Evolutionary conservation across 1,140 invertebrate genomes (phyloP).

Genomic region (Caenorhabditis latens): DNA sequence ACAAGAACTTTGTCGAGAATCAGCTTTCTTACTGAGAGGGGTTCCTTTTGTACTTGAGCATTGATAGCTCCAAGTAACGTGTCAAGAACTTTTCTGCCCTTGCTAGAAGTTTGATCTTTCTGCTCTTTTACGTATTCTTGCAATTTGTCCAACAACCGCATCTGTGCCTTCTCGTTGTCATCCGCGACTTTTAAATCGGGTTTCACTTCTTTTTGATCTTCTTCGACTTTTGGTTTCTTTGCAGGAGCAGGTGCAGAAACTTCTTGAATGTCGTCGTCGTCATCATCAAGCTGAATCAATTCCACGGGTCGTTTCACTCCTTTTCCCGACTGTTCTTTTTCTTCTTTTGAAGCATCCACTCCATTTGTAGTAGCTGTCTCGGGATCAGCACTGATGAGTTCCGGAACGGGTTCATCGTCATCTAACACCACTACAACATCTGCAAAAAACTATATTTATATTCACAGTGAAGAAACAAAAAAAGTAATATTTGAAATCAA

Average conservation of each 20-base stretch:
- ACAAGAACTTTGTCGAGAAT: conserved; percentile 77
- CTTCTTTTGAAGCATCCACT: neutral
- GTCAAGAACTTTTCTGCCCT: conserved; percentile 72
- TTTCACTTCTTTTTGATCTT: conserved; percentile 1
- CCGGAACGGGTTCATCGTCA: neutral
- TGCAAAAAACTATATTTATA: neutral
- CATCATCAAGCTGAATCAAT: conserved; percentile 67
- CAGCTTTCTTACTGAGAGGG: conserved; percentile 73
- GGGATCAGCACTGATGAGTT: neutral
- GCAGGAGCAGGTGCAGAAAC: conserved; percentile 47
- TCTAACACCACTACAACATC: neutral
- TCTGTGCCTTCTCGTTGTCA: conserved; percentile 68
- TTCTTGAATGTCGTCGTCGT: conserved; percentile 67
- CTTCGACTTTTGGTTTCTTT: conserved; percentile 66
- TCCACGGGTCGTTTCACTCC: conserved; percentile 60
- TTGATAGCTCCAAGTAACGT: conserved; percentile 75
- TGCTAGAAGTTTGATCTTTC: neutral
- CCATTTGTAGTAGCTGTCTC: neutral
- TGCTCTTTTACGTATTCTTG: conserved; percentile 70
- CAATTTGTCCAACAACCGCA: conserved; percentile 69
- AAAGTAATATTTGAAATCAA: neutral
- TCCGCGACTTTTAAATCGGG: conserved; percentile 64
- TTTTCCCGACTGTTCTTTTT: conserved; percentile 28
- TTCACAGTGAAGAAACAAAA: too few relatives aligned
- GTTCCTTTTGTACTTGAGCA: conserved; percentile 75